Conservation (phyloP, 2,113 vertebrate species). For the Laticauda laticaudata region DNA sequence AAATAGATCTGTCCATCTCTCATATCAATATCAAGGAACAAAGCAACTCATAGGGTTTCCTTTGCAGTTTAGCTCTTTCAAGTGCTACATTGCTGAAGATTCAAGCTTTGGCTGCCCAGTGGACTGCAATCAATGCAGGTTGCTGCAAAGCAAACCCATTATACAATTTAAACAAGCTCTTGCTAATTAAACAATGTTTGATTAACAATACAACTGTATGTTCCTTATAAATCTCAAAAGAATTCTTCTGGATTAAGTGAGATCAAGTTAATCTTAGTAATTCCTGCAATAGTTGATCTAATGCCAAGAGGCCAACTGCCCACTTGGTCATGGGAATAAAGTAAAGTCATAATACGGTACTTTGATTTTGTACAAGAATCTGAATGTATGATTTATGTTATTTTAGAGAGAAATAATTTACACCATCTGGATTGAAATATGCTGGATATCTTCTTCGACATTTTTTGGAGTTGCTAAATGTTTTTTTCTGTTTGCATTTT, state of each 20-base stretch:
- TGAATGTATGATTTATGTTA: neutral
- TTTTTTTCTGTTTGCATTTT: neutral
- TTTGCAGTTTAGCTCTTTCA: neutral
- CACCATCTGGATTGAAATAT: neutral
- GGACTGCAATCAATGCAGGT: neutral
- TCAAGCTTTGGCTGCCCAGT: neutral
- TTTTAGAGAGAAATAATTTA: neutral
- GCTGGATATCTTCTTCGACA: neutral
- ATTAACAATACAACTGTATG: neutral
- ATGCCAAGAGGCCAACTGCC: neutral
- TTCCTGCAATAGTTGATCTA: neutral
- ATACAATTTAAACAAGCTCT: neutral
- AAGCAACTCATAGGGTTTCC: neutral
- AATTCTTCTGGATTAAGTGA: neutral
- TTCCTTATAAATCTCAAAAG: neutral
- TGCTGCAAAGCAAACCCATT: neutral
- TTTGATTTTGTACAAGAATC: neutral
- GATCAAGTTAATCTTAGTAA: neutral
- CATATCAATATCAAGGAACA: neutral
- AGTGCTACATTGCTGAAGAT: neutral
- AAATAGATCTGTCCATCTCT: neutral
- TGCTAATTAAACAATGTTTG: neutral
- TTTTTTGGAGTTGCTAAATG: neutral
- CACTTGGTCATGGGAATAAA: neutral
- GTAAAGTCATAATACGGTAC: neutral